Conservation (phyloP, 1,140 invertebrate species). For the Apocrypta bakeri region DNA sequence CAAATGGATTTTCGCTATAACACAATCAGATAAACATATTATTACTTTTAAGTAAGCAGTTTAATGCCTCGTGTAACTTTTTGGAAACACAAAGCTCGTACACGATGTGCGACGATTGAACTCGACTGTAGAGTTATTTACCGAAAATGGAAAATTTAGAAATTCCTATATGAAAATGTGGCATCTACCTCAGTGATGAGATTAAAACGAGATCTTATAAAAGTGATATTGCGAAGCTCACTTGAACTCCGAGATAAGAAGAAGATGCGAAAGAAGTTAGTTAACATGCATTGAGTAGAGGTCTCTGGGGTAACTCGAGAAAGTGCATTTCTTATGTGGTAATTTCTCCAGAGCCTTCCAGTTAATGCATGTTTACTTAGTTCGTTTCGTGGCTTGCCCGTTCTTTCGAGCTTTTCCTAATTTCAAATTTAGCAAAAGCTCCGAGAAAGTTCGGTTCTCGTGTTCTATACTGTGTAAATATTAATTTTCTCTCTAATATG, state of each 20-base stretch:
- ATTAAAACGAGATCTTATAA: no score
- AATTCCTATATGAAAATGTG: no score
- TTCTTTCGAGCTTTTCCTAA: neutral
- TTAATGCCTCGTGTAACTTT: neutral
- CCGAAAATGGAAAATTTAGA: no score
- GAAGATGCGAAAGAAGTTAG: slow-evolving; percentile 33
- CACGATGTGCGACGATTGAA: neutral
- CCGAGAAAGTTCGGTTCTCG: neutral
- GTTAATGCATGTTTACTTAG: slow-evolving; percentile 33
- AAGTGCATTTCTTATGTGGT: slow-evolving; percentile 19
- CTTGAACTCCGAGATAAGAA: neutral
- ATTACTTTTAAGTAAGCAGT: neutral
- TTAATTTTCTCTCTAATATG: slow-evolving; percentile 12
- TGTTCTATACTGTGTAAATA: neutral
- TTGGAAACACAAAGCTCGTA: no score
- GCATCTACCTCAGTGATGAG: no score
- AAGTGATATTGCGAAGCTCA: neutral
- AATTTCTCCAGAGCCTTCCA: slow-evolving; percentile 36
- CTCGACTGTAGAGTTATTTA: neutral
- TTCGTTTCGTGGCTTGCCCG: neutral
- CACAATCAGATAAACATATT: neutral
- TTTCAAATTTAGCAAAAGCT: slow-evolving; percentile 5
- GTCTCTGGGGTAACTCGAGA: neutral
- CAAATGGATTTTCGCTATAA: neutral
- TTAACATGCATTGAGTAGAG: slow-evolving; percentile 26